These are phyloP conservation scores for Leucoraja erinaceus DNA, from an alignment of 2,113 vertebrate species.

Conservation along the genomic window DNA sequence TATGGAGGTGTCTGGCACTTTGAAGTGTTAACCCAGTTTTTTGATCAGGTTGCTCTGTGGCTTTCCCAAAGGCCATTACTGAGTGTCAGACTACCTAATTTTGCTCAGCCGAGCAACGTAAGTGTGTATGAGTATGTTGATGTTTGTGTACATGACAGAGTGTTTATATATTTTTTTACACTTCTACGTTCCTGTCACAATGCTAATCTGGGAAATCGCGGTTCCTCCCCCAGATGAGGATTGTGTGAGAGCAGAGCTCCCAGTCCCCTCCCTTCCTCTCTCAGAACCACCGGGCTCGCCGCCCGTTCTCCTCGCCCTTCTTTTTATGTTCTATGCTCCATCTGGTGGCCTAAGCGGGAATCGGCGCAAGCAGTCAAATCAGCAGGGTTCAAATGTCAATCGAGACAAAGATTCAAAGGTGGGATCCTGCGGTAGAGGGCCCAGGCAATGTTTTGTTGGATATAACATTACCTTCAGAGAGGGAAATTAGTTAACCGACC, in stretches of 20 bases:
- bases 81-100: slow-evolving; percentile 38
- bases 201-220: background rate
- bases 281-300: background rate
- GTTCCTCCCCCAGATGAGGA: background rate
- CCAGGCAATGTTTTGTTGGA: background rate
- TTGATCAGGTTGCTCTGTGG: slow-evolving; percentile 44
- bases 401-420: background rate
- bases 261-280: background rate
- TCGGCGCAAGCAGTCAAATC: background rate
- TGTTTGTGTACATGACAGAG: slow-evolving; percentile 6
- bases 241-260: background rate
- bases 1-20: slow-evolving; percentile 47
- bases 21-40: slow-evolving; percentile 43
- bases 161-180: slow-evolving; percentile 14
- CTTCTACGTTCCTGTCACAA: background rate
- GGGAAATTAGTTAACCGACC: slow-evolving; percentile 41
- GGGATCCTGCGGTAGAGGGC: background rate
- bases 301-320: background rate
- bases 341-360: background rate
- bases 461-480: background rate
- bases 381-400: background rate
- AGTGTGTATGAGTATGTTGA: background rate
- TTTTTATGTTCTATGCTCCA: slow-evolving; percentile 21
- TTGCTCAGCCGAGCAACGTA: slow-evolving; percentile 39
- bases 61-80: slow-evolving; percentile 44